Percentiles rank a stretch among this genome's conserved stretches.
phyloP scores from a whole-genome alignment of 2,888 invertebrate species.

The Oligia latruncula region DNA sequence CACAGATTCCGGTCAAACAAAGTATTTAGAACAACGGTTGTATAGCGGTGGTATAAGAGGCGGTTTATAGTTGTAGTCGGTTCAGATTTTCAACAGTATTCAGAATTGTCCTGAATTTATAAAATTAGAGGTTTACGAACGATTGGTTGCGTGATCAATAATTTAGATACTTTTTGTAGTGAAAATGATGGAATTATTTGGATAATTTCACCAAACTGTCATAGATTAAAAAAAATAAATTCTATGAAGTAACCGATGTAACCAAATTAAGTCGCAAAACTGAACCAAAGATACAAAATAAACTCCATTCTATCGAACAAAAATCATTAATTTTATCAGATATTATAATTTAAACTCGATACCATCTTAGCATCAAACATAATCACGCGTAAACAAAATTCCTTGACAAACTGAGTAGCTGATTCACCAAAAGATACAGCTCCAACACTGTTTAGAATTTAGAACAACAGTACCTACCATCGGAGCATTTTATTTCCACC shows the following conservation, averaged over 20 bases:
- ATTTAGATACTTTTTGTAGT: neutral
- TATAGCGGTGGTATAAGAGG: neutral
- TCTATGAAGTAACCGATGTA: neutral
- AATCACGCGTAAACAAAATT: slow-evolving; percentile 4
- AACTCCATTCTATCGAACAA: neutral
- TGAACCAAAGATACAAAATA: neutral
- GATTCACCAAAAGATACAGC: slow-evolving; percentile 7
- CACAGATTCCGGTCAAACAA: slow-evolving; percentile 35
- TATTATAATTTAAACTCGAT: slow-evolving; percentile 9
- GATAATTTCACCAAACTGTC: neutral
- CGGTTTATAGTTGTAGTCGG: neutral
- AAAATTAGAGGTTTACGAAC: neutral
- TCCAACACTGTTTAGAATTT: slow-evolving; percentile 48
- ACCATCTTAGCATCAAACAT: neutral
- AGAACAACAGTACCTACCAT: slow-evolving; percentile 34
- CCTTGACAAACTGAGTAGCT: slow-evolving; percentile 17
- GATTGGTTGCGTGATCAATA: neutral
- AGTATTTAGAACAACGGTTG: slow-evolving; percentile 42
- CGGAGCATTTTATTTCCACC: slow-evolving; percentile 57
- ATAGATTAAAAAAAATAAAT: neutral
- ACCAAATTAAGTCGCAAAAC: neutral
- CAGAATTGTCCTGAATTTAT: neutral
- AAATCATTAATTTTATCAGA: neutral
- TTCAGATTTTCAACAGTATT: neutral
- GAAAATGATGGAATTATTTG: neutral